Evolutionary conservation across 2,888 invertebrate species (phyloP).

Genomic region (Xestia ashworthii): DNA sequence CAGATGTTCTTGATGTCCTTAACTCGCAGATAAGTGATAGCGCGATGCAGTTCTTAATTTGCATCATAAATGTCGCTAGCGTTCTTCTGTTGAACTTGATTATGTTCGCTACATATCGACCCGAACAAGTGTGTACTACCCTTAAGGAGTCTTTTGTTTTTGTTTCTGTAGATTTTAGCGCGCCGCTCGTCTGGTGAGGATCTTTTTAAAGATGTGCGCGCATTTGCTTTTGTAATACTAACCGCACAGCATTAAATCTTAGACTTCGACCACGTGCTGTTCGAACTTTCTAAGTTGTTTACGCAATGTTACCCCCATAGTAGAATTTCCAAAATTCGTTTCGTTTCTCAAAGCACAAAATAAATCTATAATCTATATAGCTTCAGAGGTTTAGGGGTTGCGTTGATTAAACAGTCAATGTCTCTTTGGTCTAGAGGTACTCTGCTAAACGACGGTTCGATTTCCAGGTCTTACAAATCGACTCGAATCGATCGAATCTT

Average conservation of each 20-base stretch:
- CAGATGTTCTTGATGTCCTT: background rate
- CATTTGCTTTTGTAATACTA: slow-evolving; percentile 11
- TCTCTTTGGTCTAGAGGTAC: background rate
- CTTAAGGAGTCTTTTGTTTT: background rate
- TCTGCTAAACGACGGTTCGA: background rate
- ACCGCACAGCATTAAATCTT: slow-evolving; percentile 17
- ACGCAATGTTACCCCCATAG: background rate
- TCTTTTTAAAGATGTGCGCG: background rate
- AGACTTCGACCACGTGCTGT: background rate
- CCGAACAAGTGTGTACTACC: background rate
- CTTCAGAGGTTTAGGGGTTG: background rate
- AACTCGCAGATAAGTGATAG: background rate
- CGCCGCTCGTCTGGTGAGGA: slow-evolving; percentile 9
- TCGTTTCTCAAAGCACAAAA: background rate
- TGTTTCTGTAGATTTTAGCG: background rate
- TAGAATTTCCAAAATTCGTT: background rate
- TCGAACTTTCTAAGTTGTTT: background rate
- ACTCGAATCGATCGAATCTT: too few species aligned
- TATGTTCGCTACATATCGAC: background rate
- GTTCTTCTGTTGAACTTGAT: background rate
- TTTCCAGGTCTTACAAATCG: background rate
- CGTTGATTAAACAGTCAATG: background rate
- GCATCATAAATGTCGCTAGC: background rate
- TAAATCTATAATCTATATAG: background rate
- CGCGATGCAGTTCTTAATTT: background rate